Base-by-base conservation (phyloP, 2,797 vertebrate genomes). In the Lagodon rhomboides region DNA sequence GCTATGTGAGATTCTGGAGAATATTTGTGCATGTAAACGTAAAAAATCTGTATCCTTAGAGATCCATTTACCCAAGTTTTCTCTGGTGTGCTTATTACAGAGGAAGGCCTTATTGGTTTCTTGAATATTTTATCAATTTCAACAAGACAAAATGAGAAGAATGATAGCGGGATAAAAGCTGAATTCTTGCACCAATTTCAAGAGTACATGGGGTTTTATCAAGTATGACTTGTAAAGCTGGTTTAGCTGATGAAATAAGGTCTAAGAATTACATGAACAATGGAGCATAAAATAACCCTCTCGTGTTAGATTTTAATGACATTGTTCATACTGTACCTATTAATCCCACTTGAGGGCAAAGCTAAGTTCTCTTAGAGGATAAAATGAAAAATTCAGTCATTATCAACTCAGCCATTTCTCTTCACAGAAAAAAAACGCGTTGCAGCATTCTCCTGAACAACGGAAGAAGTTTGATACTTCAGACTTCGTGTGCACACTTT, bases 71-170 rank as follows among this genome's bases (percentile, higher is more conserved):
- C 12, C 11, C 12, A 43, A 1, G 3, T 51, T 41, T 22, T 56
- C 27, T n/a, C 30, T 55, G 23, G 22, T n/a, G 18, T 30, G 41
- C n/a, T 51, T 17, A 51, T 51, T n/a, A 58, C 51, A 41, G 25
- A 38, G n/a, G 50, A 50, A 66, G 1, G 43, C 51, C 8, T 44
- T 54, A 46, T 22, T 68, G 23, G 55, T 30, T 54, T 43, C 4
- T 51, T 18, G 54, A 68, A 75, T 75, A 61, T 68, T 34, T 68
- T 17, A 58, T 49, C 5, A 66, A 25, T 65, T 58, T 22, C 53
- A 75, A 53, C 17, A 44, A 51, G n/a, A 38, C 9, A 60, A 60
- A 68, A 67, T 61, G 47, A 61, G 23, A 60, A 27, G 13, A 60
- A 53, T 63, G 22, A 64, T 47, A 64, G 55, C 1, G 0, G 20